These are phyloP conservation scores for Diadegma fenestrale DNA, from an alignment of 2,888 invertebrate species.

Conservation along the genomic window DNA sequence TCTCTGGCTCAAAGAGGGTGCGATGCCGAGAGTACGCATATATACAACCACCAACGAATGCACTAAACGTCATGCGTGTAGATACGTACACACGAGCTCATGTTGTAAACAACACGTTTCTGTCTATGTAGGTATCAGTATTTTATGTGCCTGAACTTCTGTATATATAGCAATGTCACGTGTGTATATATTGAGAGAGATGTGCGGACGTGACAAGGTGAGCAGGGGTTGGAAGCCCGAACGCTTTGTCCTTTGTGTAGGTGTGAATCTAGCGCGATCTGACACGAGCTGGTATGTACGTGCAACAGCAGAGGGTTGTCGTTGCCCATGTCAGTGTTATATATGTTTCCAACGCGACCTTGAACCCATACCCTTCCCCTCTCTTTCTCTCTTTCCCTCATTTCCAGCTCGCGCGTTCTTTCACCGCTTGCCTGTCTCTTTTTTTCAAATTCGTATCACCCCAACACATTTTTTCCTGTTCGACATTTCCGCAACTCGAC, in stretches of 20 bases:
- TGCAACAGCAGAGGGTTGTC: neutral
- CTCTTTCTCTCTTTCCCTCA: neutral
- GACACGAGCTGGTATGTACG: slow-evolving; percentile 21
- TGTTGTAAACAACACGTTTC: neutral
- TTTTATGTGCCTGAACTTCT: neutral
- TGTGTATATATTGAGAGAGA: slow-evolving; percentile 28
- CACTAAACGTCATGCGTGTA: slow-evolving; percentile 21
- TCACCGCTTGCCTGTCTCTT: neutral
- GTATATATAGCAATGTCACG: neutral
- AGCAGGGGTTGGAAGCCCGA: slow-evolving; percentile 47
- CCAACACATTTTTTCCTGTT: neutral
- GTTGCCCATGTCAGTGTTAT: neutral
- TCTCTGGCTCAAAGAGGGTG: slow-evolving; percentile 45
- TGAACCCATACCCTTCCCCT: slow-evolving; percentile 22
- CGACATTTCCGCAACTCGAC: neutral
- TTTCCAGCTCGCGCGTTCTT: neutral
- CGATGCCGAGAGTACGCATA: slow-evolving; percentile 29
- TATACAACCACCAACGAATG: slow-evolving; percentile 12
- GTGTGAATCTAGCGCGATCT: slow-evolving; percentile 60
- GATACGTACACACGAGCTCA: slow-evolving; percentile 1
- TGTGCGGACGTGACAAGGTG: slow-evolving; percentile 56
- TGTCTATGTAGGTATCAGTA: neutral
- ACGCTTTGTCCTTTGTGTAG: slow-evolving; percentile 54
- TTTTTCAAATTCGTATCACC: neutral
- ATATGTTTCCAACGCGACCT: slow-evolving; percentile 31